Evolutionary conservation across 2,113 vertebrate species (phyloP).

Genomic region (Lamprologus sp.): DNA sequence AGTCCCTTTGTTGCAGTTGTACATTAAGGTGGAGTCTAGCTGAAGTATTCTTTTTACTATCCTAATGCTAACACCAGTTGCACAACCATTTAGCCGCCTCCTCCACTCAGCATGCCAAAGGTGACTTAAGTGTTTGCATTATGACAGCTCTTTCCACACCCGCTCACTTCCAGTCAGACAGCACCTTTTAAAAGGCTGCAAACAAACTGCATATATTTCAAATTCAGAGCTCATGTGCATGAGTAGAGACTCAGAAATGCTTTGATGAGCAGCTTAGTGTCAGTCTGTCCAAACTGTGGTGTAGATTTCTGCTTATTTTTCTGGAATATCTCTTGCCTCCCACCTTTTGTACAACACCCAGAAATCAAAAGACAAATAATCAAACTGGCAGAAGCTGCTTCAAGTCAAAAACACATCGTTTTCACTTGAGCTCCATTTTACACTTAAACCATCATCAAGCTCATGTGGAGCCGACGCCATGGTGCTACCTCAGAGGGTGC

Average conservation of each 20-base stretch:
- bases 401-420: neutral
- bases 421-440: conserved; percentile 13
- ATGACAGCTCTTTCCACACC: neutral
- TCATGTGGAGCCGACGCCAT: neutral
- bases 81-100: neutral
- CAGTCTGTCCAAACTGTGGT: neutral
- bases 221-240: neutral
- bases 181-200: neutral
- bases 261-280: neutral
- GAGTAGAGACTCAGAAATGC: neutral
- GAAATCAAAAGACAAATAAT: neutral
- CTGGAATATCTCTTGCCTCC: neutral
- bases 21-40: neutral
- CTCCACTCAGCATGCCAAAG: neutral
- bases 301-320: conserved; percentile 4
- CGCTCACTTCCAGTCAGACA: neutral
- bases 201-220: neutral
- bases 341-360: neutral
- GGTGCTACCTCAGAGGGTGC: neutral
- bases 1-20: neutral
- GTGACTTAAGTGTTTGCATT: neutral
- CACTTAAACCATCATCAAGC: conserved; percentile 15
- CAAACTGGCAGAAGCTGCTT: neutral
- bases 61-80: neutral
- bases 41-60: neutral